A percentile compares a stretch with the other conserved stretches of the same genome.
Evolutionary conservation across 2,888 invertebrate species (phyloP).

Genomic region (Cosmorhoe ocellata): DNA sequence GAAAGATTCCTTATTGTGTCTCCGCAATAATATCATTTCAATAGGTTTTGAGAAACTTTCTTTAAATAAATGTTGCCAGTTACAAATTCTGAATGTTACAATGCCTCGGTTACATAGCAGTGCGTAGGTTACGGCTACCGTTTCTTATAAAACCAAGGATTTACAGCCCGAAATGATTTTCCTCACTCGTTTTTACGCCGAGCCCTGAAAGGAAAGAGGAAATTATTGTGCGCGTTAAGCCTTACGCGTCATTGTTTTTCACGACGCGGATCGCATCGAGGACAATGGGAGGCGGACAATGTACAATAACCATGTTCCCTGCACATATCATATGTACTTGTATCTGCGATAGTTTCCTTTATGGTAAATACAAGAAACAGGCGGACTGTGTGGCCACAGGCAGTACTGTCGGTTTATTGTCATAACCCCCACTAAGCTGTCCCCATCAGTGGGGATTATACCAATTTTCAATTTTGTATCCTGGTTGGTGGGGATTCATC

Average conservation of each 20-base stretch:
- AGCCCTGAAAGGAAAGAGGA: constrained; percentile 29
- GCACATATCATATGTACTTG: not conserved
- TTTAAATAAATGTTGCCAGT: no score
- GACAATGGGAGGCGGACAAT: constrained; percentile 27
- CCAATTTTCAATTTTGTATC: no score
- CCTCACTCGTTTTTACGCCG: constrained; percentile 8
- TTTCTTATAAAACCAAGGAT: not conserved
- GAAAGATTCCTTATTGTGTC: no score
- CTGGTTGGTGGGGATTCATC: no score
- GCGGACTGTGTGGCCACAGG: no score
- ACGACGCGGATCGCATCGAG: constrained; percentile 28
- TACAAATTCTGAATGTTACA: no score
- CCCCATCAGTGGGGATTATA: no score
- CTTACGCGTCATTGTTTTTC: constrained; percentile 33
- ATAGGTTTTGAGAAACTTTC: no score
- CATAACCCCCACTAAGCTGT: no score
- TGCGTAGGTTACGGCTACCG: not conserved
- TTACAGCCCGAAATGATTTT: constrained; percentile 2
- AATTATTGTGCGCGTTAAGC: constrained; percentile 28
- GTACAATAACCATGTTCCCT: constrained; percentile 20
- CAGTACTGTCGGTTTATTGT: no score
- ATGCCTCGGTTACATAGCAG: no score
- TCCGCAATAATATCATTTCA: no score
- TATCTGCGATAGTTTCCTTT: constrained; percentile 2
- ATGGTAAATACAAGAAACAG: not conserved